A percentile compares a stretch with the other conserved stretches of the same genome.
These are phyloP conservation scores for Actinia tenebrosa DNA, from an alignment of 64 coral and sea anemone species.

Conservation along the genomic window DNA sequence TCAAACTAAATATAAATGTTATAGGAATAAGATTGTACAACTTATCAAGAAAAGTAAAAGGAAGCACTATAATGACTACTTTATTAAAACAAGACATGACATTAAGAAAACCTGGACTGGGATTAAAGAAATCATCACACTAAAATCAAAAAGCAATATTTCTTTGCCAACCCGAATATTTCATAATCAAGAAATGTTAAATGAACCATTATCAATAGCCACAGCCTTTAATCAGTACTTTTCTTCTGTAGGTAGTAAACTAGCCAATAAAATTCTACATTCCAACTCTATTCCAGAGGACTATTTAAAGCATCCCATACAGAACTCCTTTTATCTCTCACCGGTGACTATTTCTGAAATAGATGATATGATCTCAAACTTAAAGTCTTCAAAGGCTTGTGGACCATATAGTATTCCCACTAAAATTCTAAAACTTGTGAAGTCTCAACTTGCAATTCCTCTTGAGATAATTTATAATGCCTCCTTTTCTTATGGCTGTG, in stretches of 20 bases:
- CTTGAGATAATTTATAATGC: conserved; percentile 45
- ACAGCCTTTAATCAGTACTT: conserved; percentile 35
- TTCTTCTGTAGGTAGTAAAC: conserved; percentile 22
- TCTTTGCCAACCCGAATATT: background rate
- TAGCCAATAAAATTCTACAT: background rate
- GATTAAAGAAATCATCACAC: background rate
- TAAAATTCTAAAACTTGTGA: background rate
- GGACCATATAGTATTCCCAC: conserved; percentile 45
- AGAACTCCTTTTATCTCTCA: conserved; percentile 10
- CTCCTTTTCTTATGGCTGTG: conserved; percentile 35
- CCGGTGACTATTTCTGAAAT: conserved; percentile 26
- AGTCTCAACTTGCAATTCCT: background rate
- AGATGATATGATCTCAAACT: conserved; percentile 13
- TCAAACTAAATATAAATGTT: conserved; percentile 26
- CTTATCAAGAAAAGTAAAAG: conserved; percentile 32
- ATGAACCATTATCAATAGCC: conserved; percentile 18
- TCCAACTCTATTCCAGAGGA: background rate
- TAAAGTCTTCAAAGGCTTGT: conserved; percentile 22
- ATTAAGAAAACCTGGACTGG: conserved; percentile 16
- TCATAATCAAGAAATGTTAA: background rate
- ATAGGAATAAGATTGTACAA: conserved; percentile 36
- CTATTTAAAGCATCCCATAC: background rate
- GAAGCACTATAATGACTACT: conserved; percentile 28
- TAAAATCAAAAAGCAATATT: background rate
- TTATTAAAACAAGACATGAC: background rate